These are phyloP conservation scores for Montipora foliosa DNA, from an alignment of 64 coral and sea anemone genomes.

Conservation along the genomic window DNA sequence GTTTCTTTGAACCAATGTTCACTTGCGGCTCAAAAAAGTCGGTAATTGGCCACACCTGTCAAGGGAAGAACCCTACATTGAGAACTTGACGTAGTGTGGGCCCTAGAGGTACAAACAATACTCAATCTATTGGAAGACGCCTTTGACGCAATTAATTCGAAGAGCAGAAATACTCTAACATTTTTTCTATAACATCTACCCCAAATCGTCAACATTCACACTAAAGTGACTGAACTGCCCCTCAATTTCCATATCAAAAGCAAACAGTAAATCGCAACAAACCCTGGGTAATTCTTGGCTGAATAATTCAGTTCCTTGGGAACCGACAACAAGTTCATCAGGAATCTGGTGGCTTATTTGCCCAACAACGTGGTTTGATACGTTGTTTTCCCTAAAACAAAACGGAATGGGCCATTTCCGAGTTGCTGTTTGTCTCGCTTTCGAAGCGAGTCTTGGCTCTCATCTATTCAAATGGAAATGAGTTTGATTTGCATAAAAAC, in stretches of 20 bases:
- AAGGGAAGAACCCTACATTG: neutral
- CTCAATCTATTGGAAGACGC: too few species aligned
- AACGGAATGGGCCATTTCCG: too few species aligned
- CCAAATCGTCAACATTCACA: too few species aligned
- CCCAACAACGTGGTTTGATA: constrained; percentile 79
- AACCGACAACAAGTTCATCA: constrained; percentile 44
- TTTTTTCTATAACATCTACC: too few species aligned
- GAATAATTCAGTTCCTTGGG: constrained; percentile 62
- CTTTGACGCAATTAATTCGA: too few species aligned
- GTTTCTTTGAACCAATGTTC: constrained; percentile 81
- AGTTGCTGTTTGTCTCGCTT: too few species aligned
- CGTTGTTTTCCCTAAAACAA: constrained; percentile 62
- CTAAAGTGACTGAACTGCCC: too few species aligned
- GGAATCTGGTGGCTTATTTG: constrained; percentile 41
- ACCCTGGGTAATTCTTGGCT: constrained; percentile 61
- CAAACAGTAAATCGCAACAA: neutral
- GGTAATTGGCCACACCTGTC: constrained; percentile 88
- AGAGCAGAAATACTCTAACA: too few species aligned
- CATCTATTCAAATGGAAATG: too few species aligned
- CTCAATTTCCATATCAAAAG: neutral
- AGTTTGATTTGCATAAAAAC: too few species aligned
- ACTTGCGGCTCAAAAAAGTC: constrained; percentile 90
- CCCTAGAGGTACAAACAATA: too few species aligned
- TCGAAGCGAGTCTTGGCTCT: too few species aligned
- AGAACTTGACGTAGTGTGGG: neutral